Percentiles rank a stretch among this genome's conserved stretches.
These are phyloP conservation scores for Nomada ruficornis DNA, from an alignment of 2,888 invertebrate genomes.

Conservation along the genomic window DNA sequence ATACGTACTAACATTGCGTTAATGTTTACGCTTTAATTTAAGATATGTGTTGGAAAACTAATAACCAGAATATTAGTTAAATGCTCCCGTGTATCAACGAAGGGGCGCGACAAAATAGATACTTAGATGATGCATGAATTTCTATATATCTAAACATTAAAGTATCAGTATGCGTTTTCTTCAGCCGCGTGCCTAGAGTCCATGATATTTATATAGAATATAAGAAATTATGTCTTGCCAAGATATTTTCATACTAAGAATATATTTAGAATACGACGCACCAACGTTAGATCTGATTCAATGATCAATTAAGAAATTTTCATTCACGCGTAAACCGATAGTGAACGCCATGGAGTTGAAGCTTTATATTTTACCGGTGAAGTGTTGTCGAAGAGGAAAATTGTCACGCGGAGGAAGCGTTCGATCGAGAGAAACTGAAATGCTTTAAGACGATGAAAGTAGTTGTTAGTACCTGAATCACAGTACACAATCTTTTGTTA, in stretches of 20 bases:
- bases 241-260: slow-evolving; percentile 61
- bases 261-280: slow-evolving; percentile 27
- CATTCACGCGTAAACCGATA: slow-evolving; percentile 15
- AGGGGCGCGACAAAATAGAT: slow-evolving; percentile 7
- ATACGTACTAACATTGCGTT: slow-evolving; percentile 34
- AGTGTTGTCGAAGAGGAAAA: background rate
- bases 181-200: slow-evolving; percentile 39
- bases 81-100: background rate
- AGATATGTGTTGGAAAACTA: background rate
- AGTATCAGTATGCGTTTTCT: slow-evolving; percentile 37
- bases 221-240: slow-evolving; percentile 62
- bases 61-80: background rate
- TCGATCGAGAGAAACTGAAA: slow-evolving; percentile 46
- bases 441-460: slow-evolving; percentile 69
- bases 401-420: background rate
- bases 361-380: slow-evolving; percentile 43
- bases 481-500: slow-evolving; percentile 71
- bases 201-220: slow-evolving; percentile 50
- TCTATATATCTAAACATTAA: slow-evolving; percentile 22
- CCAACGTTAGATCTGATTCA: slow-evolving; percentile 29
- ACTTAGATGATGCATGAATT: slow-evolving; percentile 12
- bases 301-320: slow-evolving; percentile 22
- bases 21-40: slow-evolving; percentile 11
- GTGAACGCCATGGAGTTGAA: background rate
- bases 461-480: slow-evolving; percentile 77